Percentiles rank a stretch among this genome's conserved stretches.
These are phyloP conservation scores for Nezara viridula DNA, from an alignment of 2,888 invertebrate genomes.

Conservation along the genomic window DNA sequence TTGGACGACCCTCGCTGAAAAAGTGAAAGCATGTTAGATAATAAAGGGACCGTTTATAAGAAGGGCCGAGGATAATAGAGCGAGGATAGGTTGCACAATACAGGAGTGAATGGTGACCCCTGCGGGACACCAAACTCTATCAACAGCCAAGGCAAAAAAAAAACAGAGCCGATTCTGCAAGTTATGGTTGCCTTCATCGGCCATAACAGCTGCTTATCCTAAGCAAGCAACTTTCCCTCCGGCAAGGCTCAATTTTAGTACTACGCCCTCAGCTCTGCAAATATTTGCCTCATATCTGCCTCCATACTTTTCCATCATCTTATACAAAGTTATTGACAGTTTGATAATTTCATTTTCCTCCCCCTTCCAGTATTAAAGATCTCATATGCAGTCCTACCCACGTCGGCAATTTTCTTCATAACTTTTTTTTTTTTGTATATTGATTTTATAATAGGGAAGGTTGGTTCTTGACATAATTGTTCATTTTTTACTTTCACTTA, in stretches of 20 bases:
- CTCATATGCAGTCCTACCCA: not conserved
- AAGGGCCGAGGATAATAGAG: conserved; percentile 22
- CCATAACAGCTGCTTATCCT: conserved; percentile 30
- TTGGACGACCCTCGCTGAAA: conserved; percentile 15
- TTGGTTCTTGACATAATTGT: no score
- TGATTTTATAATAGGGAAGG: no score
- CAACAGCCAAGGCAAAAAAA: not conserved
- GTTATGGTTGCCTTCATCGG: not conserved
- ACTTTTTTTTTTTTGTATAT: no score
- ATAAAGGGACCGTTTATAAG: conserved; percentile 44
- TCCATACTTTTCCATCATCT: conserved; percentile 24
- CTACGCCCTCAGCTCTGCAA: not conserved
- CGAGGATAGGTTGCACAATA: conserved; percentile 12
- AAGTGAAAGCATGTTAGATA: conserved; percentile 48
- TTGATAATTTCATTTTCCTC: conserved; percentile 34
- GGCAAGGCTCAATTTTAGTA: conserved; percentile 28
- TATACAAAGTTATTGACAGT: conserved; percentile 37
- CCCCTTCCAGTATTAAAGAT: not conserved
- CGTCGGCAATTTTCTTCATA: not conserved
- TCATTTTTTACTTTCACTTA: no score
- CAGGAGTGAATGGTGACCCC: conserved; percentile 6
- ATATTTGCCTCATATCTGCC: conserved; percentile 25
- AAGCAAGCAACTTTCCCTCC: conserved; percentile 19
- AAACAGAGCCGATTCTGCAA: not conserved
- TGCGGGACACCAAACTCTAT: conserved; percentile 43